Evolutionary conservation across 2,113 vertebrate genomes (phyloP), one percentile per base, ranked within the genome.

Genomic region (Lathamus discolor): DNA sequence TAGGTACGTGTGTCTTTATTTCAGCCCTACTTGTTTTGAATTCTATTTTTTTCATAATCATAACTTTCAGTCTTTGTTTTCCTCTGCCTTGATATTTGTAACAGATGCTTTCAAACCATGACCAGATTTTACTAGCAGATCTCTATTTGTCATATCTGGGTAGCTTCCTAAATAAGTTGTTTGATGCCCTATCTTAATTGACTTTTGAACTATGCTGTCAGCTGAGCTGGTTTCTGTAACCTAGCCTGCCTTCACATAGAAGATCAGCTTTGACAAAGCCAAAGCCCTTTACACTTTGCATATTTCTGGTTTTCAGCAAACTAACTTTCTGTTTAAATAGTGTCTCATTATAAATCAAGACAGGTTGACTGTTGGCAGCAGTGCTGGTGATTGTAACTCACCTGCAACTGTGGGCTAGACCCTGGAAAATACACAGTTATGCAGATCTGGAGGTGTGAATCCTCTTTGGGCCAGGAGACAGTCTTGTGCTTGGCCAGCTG

Each of bases 151-250:
- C 31, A 46, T 39, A 35, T 96, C 81, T 94, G 33, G 41, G 81
- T 83, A 86, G n/a, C 79, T 86, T 92, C 46, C 80, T 95, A 93
- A 80, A 81, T 74, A 93, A 77, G 59, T 93, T 86, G 73, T 84
- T 92, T 94, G 90, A 88, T 84, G 25, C 48, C 35, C 46, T 96
- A 13, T 90, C 55, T 94, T 96, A 96, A 96, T 88, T 96, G 88
- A 68, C 66, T 83, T 62, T 94, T 96, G 89, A 96, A 94, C 91
- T 97, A 74, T 55, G 33, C 69, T 93, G 82, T 94, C 94, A 97
- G 76, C 67, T 75, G 64, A 81, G 80, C 86, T 96, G 64, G 29
- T 94, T 96, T 94, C 37, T 92, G 54, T 66, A 96, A 92, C 74
- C 75, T 55, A 94, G 80, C 49, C 75, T 91, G 49, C 68, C 54